A percentile compares a stretch with the other conserved stretches of the same genome.
Evolutionary conservation across 2,113 vertebrate genomes (phyloP).

Genomic region (Athene cunicularia): DNA sequence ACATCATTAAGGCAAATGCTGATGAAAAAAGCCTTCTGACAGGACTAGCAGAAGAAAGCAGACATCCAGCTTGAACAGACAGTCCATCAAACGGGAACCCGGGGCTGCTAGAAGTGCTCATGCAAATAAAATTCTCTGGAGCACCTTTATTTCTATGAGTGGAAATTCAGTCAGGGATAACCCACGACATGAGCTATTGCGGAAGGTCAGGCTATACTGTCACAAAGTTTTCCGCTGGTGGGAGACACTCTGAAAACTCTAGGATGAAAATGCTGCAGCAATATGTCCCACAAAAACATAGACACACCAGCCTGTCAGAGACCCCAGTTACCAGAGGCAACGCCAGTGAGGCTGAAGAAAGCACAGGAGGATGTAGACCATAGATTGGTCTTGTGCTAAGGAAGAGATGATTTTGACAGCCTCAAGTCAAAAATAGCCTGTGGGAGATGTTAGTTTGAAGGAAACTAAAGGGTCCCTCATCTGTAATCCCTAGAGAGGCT

Average conservation of each 20-base stretch:
- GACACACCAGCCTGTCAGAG: background rate
- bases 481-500: background rate
- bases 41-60: background rate
- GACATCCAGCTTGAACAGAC: background rate
- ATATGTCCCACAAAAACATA: no score
- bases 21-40: background rate
- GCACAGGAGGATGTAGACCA: background rate
- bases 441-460: background rate
- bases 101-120: background rate
- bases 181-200: fast-evolving
- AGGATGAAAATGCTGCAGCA: background rate
- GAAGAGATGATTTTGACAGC: background rate
- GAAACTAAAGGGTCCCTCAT: background rate
- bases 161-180: background rate
- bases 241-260: background rate
- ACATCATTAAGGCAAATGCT: background rate
- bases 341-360: background rate
- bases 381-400: background rate
- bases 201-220: background rate
- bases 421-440: background rate
- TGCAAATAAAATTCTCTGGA: background rate
- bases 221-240: background rate
- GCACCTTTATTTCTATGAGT: background rate
- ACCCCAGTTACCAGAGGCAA: background rate
- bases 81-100: no score